Evolutionary conservation across 2,797 vertebrate genomes (phyloP).

Genomic region (Sebastes wilsoni): DNA sequence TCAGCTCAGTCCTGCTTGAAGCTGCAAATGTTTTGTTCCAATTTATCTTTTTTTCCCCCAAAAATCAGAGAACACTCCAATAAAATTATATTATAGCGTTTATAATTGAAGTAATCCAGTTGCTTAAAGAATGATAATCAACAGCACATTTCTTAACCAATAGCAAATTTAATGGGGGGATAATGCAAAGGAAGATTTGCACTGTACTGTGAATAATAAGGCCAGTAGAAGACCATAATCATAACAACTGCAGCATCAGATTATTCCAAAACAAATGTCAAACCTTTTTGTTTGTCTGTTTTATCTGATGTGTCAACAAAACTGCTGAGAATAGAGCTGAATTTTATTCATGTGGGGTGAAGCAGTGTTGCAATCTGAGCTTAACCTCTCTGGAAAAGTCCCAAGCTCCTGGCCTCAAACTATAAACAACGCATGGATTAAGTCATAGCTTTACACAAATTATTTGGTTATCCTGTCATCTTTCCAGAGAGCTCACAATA

Average conservation of each 20-base stretch:
- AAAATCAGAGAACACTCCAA: background rate
- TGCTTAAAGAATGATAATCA: background rate
- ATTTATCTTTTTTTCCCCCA: background rate
- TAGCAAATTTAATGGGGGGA: background rate
- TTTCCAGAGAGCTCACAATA: constrained; percentile 47
- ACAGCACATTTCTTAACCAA: background rate
- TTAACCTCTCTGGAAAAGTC: constrained; percentile 41
- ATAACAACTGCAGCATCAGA: background rate
- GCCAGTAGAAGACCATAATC: background rate
- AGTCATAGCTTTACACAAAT: constrained; percentile 62
- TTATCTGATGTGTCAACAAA: constrained; percentile 17
- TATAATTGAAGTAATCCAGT: background rate
- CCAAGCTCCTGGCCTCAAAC: constrained; percentile 47
- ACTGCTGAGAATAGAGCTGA: constrained; percentile 27
- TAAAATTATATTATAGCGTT: background rate
- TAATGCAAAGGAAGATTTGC: background rate
- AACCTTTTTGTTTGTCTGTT: background rate
- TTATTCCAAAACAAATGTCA: background rate
- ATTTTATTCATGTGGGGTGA: constrained; percentile 20
- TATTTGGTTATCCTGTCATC: constrained; percentile 69
- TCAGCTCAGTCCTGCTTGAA: background rate
- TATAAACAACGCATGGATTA: constrained; percentile 62
- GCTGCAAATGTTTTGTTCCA: constrained; percentile 17
- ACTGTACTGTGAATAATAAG: background rate
- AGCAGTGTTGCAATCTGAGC: constrained; percentile 51